Base-by-base conservation (phyloP, 2,113 vertebrate genomes). In the Hemichromis elongatus region DNA sequence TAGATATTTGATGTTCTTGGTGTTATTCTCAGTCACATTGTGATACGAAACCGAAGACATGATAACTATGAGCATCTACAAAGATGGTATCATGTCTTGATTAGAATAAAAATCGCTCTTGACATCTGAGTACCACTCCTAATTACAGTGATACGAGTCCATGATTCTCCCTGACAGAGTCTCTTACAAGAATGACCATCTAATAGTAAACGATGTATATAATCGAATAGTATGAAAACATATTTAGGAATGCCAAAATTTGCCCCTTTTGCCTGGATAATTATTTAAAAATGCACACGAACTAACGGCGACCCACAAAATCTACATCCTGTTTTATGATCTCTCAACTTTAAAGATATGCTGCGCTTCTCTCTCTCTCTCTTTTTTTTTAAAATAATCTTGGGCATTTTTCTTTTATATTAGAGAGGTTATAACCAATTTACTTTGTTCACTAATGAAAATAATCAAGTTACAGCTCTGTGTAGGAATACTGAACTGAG, bases 11-110 rank as follows among this genome's bases (percentile, higher is more conserved):
- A 86, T 82, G 70, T 70, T 87, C 75, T 80, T 78, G 73, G 68
- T 86, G 83, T 78, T 63, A 24, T 61, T 88, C 40, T 81, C 47
- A 88, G 77, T 82, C 80, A 55, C 80, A 70, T 42, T 81, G 45
- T 78, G 70, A 89, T 85, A 75, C 80, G 21, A 82, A 81, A 77
- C 45, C 40, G 80, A 10, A 78, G 35, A 78, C 68, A n/a, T 7
- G 40, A 33, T 13, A 50, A 50, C 83, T 80, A 28, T 28, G 84
- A 91, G 81, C 70, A 80, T 24, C 45, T 78, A 79, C 79, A 73
- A 83, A 87, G 70, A 85, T 61, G 35, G 14, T 14, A 79, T 89
- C 82, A 52, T n/a, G 45, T 81, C 80, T 89, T 91, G 85, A 91
- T 90, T 82, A 42, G 35, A 79, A 52, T 61, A 81, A 21, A 63